A percentile compares a stretch with the other conserved stretches of the same genome.
Conservation (phyloP, 2,797 vertebrate species). For the Meda fulgida region DNA sequence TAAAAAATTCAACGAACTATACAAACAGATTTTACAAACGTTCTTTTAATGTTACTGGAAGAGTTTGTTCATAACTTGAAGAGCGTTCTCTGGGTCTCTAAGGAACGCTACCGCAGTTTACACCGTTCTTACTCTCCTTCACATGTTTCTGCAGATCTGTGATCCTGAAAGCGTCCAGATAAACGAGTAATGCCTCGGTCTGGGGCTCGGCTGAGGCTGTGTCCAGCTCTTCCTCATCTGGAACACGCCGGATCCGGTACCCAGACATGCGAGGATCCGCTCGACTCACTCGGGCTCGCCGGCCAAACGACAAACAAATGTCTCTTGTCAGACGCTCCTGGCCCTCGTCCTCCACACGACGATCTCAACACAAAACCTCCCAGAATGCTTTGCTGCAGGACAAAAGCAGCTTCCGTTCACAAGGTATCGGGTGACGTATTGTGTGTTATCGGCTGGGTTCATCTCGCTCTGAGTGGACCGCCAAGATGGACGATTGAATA, state of each 20-base stretch:
- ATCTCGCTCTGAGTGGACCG: constrained; percentile 46
- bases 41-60: background rate
- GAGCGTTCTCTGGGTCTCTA: too few relatives aligned
- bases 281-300: constrained; percentile 56
- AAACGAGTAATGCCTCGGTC: constrained; percentile 8
- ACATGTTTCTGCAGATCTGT: constrained; percentile 6
- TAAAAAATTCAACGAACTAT: too few relatives aligned
- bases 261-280: constrained; percentile 61
- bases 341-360: constrained; percentile 52
- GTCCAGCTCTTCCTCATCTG: constrained; percentile 62
- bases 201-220: too few relatives aligned
- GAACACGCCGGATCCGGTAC: constrained; percentile 63
- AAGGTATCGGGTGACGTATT: constrained; percentile 57
- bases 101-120: constrained; percentile 25
- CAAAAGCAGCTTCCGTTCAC: constrained; percentile 60
- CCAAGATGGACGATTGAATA: constrained; percentile 25
- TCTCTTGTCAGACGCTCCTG: constrained; percentile 62
- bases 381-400: constrained; percentile 48
- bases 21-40: too few relatives aligned
- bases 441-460: constrained; percentile 58
- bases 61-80: too few relatives aligned
- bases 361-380: constrained; percentile 33
- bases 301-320: constrained; percentile 69
- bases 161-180: too few relatives aligned
- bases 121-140: too few relatives aligned